Base-by-base conservation (phyloP, 2,797 vertebrate species). In the Xenops minutus region DNA sequence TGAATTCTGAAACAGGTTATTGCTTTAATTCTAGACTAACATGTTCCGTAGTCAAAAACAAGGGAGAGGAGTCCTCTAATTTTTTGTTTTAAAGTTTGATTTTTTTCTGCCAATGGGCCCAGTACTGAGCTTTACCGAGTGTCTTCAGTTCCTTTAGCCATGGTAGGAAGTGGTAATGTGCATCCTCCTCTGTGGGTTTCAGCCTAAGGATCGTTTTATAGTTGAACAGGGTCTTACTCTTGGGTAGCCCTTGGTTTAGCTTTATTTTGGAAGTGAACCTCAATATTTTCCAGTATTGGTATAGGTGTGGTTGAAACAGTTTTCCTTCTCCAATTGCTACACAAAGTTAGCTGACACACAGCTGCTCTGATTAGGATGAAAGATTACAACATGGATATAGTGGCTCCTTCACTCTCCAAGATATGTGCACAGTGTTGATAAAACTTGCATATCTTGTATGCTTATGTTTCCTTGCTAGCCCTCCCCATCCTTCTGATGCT, bases 1-100 rank as follows among this genome's bases (percentile, higher is more conserved):
- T 48, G 71, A 91, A 92, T 61, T 69, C 87, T 75, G 41, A 93
- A 89, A 80, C 52, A 83, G 55, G 63, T 93, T 96, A 92, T 89
- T 96, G 77, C 93, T 96, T 93, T 96, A 85, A 94, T 83, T 94
- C 30, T 69, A 67, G 52, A 74, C 44, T 58, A 67, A 62, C 0
- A 14, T 9, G 41, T 83, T 94, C 81, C 62, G 30, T 39, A 43
- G 58, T 27, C 63, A 88, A 81, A 88, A 76, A 1, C 1, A 12
- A 39, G 7, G 8, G 3, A 27, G 21, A 14, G 41, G 3, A 6
- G 6, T 67, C 30, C 24, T 32, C 24, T 51, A 51, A 26, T 46
- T 72, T 74, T 68, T 43, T 49, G 18, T 56, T 85, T 88, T 82
- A 54, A 52, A 26, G 49, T 43, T 93, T 84, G n/a, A 8, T 9